These are phyloP conservation scores for Carassius gibelio DNA, from an alignment of 2,113 vertebrate species.

Conservation along the genomic window DNA sequence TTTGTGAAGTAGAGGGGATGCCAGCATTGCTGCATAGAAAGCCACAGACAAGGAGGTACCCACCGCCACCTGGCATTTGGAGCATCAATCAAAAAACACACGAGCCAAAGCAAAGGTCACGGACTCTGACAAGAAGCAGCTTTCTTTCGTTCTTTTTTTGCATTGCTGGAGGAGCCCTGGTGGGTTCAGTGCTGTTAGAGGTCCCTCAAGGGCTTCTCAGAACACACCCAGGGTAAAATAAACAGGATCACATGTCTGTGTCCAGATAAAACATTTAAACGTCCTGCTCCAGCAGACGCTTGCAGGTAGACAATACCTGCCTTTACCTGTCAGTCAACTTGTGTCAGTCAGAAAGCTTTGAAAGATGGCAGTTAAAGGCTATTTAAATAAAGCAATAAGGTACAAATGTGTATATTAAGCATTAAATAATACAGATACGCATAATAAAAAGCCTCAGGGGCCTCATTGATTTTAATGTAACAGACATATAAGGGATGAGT, in stretches of 20 bases:
- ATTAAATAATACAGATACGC: not conserved
- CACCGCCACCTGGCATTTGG: slow-evolving; percentile 39
- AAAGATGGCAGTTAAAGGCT: not conserved
- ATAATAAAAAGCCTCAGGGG: not conserved
- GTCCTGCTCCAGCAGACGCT: not conserved
- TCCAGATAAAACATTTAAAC: slow-evolving; percentile 23
- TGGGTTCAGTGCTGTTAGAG: slow-evolving; percentile 4
- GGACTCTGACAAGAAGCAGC: slow-evolving; percentile 12
- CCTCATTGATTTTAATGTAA: not conserved
- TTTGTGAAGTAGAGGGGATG: slow-evolving; percentile 45
- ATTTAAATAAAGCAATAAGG: not conserved
- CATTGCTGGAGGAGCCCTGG: not conserved
- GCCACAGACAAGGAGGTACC: slow-evolving; percentile 54
- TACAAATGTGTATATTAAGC: not conserved
- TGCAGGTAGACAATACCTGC: not conserved
- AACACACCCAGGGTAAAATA: slow-evolving; percentile 19
- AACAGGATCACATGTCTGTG: slow-evolving; percentile 16
- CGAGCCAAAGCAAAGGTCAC: slow-evolving; percentile 44
- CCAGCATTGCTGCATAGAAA: slow-evolving; percentile 41
- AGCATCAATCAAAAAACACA: slow-evolving; percentile 27
- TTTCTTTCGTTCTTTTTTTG: not conserved
- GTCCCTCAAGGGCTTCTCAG: not conserved
- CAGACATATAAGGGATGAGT: not conserved
- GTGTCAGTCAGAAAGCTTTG: not conserved
- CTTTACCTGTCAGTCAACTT: slow-evolving; percentile 3